These are phyloP conservation scores for Phymorhynchus buccinoides DNA, from an alignment of 1,140 invertebrate species.

Conservation along the genomic window DNA sequence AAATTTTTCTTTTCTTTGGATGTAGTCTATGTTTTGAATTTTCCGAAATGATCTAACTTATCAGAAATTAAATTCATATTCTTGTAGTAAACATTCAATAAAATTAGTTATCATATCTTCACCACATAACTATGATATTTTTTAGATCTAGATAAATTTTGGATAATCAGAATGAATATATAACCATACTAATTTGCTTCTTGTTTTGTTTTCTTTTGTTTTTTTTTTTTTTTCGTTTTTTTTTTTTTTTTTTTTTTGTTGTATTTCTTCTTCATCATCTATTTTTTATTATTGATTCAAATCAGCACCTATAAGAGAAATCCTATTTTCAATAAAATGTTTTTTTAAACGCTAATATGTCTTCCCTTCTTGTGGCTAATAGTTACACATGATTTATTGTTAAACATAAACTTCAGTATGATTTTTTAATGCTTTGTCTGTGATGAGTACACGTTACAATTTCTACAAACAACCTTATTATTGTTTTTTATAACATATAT, in stretches of 20 bases:
- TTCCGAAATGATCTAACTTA: no score
- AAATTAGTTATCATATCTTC: constrained; percentile 25
- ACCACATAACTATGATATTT: constrained; percentile 6
- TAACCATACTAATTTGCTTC: constrained; percentile 32
- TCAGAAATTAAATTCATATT: no score
- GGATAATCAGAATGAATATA: constrained; percentile 35
- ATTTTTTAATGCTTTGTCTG: constrained; percentile 35
- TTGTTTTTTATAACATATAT: constrained; percentile 24
- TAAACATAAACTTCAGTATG: constrained; percentile 37
- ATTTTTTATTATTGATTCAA: constrained; percentile 38
- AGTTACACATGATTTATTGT: constrained; percentile 25
- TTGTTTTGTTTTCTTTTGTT: constrained; percentile 21
- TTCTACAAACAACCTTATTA: constrained; percentile 29
- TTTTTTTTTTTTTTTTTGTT: no score
- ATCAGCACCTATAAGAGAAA: constrained; percentile 46
- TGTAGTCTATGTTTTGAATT: not conserved
- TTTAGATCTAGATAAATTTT: constrained; percentile 14
- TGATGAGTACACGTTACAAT: constrained; percentile 34
- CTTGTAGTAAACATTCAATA: constrained; percentile 1
- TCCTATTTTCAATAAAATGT: constrained; percentile 27
- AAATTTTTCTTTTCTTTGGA: constrained; percentile 26
- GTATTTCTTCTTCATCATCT: constrained; percentile 35
- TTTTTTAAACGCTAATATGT: constrained; percentile 38
- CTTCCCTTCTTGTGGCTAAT: constrained; percentile 31
- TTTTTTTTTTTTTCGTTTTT: constrained; percentile 42